Percentiles rank a stretch among this genome's conserved stretches.
Conservation (phyloP, 2,113 vertebrate species). For the Litocranius walleri region DNA sequence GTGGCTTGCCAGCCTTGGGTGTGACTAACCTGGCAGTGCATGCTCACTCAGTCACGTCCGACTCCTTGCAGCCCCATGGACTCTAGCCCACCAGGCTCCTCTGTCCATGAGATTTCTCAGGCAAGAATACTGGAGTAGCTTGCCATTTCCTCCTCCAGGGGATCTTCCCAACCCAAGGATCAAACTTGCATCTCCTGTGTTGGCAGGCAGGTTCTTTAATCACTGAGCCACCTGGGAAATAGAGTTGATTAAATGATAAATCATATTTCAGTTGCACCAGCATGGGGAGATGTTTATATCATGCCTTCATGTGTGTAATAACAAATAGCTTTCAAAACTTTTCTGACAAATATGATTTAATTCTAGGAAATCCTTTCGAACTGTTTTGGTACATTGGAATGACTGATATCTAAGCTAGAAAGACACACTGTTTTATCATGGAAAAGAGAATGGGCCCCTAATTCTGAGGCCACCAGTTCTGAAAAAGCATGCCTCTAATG, state of each 20-base stretch:
- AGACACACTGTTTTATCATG: neutral
- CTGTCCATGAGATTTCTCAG: neutral
- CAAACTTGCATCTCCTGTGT: neutral
- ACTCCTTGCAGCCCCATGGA: neutral
- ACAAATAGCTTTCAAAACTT: neutral
- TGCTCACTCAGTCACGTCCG: fast-evolving
- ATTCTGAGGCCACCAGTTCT: neutral
- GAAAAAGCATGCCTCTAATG: neutral
- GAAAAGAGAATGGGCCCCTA: neutral
- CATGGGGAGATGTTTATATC: neutral
- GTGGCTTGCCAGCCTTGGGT: fast-evolving
- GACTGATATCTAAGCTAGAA: neutral
- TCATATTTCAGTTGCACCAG: neutral
- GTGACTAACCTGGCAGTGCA: fast-evolving
- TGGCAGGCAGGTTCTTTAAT: neutral
- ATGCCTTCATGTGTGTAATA: fast-evolving
- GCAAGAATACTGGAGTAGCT: neutral
- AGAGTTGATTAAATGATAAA: neutral
- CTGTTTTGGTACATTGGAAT: neutral
- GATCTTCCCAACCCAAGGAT: neutral
- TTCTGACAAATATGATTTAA: neutral
- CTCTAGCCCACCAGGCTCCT: neutral
- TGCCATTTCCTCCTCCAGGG: neutral
- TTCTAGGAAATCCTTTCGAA: neutral
- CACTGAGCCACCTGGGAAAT: neutral